A percentile compares a stretch with the other conserved stretches of the same genome.
Conservation (phyloP, 1,140 invertebrate species). For the Drosophila serrata region DNA sequence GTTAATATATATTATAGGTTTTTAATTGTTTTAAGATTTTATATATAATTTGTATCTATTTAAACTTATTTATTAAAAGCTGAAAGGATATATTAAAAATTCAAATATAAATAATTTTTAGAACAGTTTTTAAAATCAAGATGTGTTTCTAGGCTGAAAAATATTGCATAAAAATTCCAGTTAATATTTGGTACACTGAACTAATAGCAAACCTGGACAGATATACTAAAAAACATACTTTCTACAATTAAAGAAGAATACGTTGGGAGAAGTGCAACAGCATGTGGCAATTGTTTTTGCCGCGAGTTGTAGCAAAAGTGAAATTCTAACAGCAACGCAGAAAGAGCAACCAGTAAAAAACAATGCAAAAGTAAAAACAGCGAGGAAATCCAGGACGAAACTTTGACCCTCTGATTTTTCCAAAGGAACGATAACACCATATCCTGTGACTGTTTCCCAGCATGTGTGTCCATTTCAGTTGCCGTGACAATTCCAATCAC, state of each 20-base stretch:
- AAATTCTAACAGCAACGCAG: conserved; percentile 71
- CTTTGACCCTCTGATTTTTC: conserved; percentile 47
- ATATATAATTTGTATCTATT: not conserved
- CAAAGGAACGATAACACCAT: conserved; percentile 24
- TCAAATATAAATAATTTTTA: not conserved
- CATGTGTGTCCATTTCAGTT: conserved; percentile 57
- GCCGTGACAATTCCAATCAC: conserved; percentile 76
- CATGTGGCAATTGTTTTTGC: conserved; percentile 70
- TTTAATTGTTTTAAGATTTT: not conserved
- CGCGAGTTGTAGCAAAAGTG: conserved; percentile 62
- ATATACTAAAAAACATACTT: conserved; percentile 4
- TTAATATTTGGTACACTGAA: no score
- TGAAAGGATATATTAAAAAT: not conserved
- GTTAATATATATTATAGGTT: not conserved
- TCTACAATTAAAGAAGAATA: not conserved
- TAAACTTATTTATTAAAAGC: not conserved
- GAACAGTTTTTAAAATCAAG: not conserved
- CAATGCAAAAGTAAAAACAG: conserved; percentile 6
- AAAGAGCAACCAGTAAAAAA: conserved; percentile 25
- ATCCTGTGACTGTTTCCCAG: conserved; percentile 15
- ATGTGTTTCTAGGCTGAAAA: not conserved
- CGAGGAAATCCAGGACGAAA: conserved; percentile 4
- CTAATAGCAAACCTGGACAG: not conserved
- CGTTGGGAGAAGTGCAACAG: conserved; percentile 52
- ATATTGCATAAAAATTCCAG: not conserved